These are phyloP conservation scores for Drosophila seguyi DNA, from an alignment of 1,140 invertebrate genomes.

Conservation along the genomic window DNA sequence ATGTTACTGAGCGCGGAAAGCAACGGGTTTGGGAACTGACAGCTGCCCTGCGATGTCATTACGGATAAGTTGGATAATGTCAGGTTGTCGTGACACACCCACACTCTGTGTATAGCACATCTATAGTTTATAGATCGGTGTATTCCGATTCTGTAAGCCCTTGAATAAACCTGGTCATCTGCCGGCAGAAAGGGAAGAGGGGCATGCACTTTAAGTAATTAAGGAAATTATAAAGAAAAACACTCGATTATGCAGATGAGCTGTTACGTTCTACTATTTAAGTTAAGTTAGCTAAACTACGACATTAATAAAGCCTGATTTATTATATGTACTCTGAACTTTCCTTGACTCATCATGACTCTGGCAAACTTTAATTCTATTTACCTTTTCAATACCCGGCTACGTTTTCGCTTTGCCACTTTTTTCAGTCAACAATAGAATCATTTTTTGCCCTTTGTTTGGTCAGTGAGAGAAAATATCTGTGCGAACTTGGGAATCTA, in stretches of 20 bases:
- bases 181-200: background rate
- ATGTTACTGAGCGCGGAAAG: slow-evolving; percentile 10
- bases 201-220: background rate
- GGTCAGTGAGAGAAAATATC: slow-evolving; percentile 25
- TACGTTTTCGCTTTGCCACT: slow-evolving; percentile 3
- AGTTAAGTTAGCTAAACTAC: background rate
- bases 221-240: slow-evolving; percentile 17
- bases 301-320: slow-evolving; percentile 6
- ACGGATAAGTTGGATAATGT: slow-evolving; percentile 39
- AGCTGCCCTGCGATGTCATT: slow-evolving; percentile 44
- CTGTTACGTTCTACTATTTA: background rate
- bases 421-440: slow-evolving; percentile 31
- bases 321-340: slow-evolving; percentile 26
- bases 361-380: slow-evolving; percentile 14
- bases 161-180: background rate
- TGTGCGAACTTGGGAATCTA: slow-evolving; percentile 28
- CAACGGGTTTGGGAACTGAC: slow-evolving; percentile 5
- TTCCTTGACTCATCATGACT: slow-evolving; percentile 27
- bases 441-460: slow-evolving; percentile 30
- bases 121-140: slow-evolving; percentile 17
- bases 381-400: background rate
- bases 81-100: slow-evolving; percentile 29
- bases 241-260: background rate
- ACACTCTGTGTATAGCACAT: background rate
- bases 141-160: slow-evolving; percentile 14